Conservation (phyloP, 1,140 invertebrate genomes). For the Cepaea nemoralis region DNA sequence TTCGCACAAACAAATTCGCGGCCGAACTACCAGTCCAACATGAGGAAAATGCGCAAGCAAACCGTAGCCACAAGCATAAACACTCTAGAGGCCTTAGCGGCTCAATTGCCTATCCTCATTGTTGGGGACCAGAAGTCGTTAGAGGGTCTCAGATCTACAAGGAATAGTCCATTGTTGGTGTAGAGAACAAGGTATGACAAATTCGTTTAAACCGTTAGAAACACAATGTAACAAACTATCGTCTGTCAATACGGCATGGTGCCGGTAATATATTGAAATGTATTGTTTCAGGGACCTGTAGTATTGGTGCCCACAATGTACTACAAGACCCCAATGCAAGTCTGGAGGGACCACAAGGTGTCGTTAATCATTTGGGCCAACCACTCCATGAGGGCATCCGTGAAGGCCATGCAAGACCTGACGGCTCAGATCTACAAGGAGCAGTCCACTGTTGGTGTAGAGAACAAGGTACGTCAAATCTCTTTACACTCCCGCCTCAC, state of each 20-base stretch:
- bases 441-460: slow-evolving; percentile 66
- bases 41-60: too few species aligned
- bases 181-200: slow-evolving; percentile 70
- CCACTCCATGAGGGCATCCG: slow-evolving; percentile 71
- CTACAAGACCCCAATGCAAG: slow-evolving; percentile 71
- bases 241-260: not conserved
- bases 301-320: slow-evolving; percentile 74
- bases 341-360: slow-evolving; percentile 70
- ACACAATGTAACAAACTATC: not conserved
- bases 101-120: too few species aligned
- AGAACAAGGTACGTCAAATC: slow-evolving; percentile 71
- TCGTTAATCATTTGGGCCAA: slow-evolving; percentile 74
- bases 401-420: slow-evolving; percentile 72
- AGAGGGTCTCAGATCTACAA: slow-evolving; percentile 69
- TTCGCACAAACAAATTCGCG: too few species aligned
- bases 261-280: not conserved
- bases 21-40: too few species aligned
- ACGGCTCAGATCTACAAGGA: slow-evolving; percentile 69
- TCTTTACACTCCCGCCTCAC: too few species aligned
- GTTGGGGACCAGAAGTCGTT: too few species aligned
- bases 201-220: too few species aligned
- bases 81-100: too few species aligned
- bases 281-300: slow-evolving; percentile 66
- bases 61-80: too few species aligned
- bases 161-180: slow-evolving; percentile 65